These are phyloP conservation scores for Sula dactylatra DNA, from an alignment of 2,113 vertebrate species.

Conservation along the genomic window DNA sequence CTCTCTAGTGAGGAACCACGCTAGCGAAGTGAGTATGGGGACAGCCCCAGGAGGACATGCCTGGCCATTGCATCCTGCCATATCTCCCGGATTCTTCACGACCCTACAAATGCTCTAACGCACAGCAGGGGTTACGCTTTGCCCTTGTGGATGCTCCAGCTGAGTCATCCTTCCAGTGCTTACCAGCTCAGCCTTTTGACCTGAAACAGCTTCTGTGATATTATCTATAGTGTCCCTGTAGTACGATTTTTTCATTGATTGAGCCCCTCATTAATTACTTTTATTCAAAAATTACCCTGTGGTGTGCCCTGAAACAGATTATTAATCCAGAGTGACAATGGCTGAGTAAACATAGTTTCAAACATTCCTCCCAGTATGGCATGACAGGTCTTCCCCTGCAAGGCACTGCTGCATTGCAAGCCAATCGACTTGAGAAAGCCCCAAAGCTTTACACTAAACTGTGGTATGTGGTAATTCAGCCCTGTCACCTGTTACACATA, in stretches of 20 bases:
- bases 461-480: neutral
- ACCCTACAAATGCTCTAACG: neutral
- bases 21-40: rapidly evolving
- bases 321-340: neutral
- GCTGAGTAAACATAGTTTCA: neutral
- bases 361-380: neutral
- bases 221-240: neutral
- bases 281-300: neutral
- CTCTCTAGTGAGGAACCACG: neutral
- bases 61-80: neutral
- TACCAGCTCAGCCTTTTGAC: neutral
- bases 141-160: neutral
- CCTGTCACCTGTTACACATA: neutral
- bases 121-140: neutral
- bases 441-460: neutral
- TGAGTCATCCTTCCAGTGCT: neutral
- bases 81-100: rapidly evolving
- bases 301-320: neutral
- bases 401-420: neutral
- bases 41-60: neutral
- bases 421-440: neutral
- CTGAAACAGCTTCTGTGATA: neutral
- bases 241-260: neutral
- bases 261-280: neutral
- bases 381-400: neutral